Base-by-base conservation (phyloP, 1,140 invertebrate species). In the Drosophila ercepeae region DNA sequence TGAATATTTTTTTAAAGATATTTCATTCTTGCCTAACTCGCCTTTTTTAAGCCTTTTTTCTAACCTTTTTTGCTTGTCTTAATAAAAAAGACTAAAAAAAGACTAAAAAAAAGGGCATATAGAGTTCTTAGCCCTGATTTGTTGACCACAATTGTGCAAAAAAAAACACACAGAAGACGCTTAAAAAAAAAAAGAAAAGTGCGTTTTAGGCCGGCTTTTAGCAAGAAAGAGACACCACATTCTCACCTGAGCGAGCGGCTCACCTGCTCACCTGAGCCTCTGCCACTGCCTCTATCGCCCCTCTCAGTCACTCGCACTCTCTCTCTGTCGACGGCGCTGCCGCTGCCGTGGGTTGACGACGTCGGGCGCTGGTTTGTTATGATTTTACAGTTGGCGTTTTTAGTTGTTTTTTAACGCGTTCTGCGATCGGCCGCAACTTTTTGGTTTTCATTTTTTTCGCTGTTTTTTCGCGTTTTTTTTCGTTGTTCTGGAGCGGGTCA, bases 351-450 rank as follows among this genome's bases (percentile, higher is more conserved):
- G 69, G 44, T 6, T 34, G 5, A 21, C 21, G 21, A 2, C 21
- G 70, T 61, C 71, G 72, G 71, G 46, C 72, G 81, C 68, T 81
- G 72, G 84, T 86, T 86, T 88, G 82, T 86, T 88, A 86, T 86
- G 82, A 86, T 88, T 88, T 82, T 86, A 73, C 76, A 81, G 82
- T 73, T 81, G 79, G 73, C 68, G 63, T 81, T 86, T 83, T 86
- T 86, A 86, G 81, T 77, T 88, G 81, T 86, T 84, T 84, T 84
- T 84, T 79, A 75, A 84, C 79, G 81, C 79, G 79, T 84, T 86
- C 68, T 86, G 81, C 77, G 81, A 86, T 86, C 81, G 82, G 81
- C 82, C 81, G 81, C 81, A 86, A 74, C n/a, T 84, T 58, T 69
- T 42, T 71, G 44, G 51, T 42, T 57, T 57, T 60, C 14, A n/a